phyloP scores from a whole-genome alignment of 2,113 vertebrate genomes.

The Nematolebias whitei region DNA sequence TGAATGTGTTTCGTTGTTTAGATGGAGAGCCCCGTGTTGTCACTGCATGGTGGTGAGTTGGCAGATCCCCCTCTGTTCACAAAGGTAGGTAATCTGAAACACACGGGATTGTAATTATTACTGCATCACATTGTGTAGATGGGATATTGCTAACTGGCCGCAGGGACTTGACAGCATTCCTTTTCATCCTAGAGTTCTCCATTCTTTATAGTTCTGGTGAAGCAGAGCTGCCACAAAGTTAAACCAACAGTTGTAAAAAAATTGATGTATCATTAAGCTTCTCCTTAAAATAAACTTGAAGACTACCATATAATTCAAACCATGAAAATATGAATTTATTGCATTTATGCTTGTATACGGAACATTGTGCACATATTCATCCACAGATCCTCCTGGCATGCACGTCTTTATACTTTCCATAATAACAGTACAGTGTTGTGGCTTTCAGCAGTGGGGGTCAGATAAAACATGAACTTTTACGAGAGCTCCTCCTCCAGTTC shows the following conservation, averaged over 20 bases:
- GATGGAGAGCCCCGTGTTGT: constrained; percentile 88
- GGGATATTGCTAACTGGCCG: neutral
- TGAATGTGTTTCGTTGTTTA: constrained; percentile 59
- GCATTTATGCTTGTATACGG: neutral
- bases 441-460: constrained; percentile 62
- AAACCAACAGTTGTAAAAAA: constrained; percentile 6
- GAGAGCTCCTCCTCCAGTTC: constrained; percentile 34
- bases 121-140: neutral
- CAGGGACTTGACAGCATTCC: neutral
- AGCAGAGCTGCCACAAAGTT: constrained; percentile 14
- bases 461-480: constrained; percentile 52
- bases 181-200: neutral
- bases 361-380: constrained; percentile 19
- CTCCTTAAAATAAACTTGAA: constrained; percentile 1
- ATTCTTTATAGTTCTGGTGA: neutral
- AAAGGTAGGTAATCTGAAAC: constrained; percentile 79
- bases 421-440: constrained; percentile 52
- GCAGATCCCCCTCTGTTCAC: constrained; percentile 86
- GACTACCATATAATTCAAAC: neutral
- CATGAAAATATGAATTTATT: constrained; percentile 12
- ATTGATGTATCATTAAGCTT: neutral
- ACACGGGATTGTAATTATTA: neutral
- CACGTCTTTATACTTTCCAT: constrained; percentile 29
- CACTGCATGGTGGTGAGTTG: constrained; percentile 78
- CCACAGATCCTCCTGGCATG: constrained; percentile 30